A percentile compares a stretch with the other conserved stretches of the same genome.
These are phyloP conservation scores for Upupa epops DNA, from an alignment of 2,113 vertebrate species.

Conservation along the genomic window DNA sequence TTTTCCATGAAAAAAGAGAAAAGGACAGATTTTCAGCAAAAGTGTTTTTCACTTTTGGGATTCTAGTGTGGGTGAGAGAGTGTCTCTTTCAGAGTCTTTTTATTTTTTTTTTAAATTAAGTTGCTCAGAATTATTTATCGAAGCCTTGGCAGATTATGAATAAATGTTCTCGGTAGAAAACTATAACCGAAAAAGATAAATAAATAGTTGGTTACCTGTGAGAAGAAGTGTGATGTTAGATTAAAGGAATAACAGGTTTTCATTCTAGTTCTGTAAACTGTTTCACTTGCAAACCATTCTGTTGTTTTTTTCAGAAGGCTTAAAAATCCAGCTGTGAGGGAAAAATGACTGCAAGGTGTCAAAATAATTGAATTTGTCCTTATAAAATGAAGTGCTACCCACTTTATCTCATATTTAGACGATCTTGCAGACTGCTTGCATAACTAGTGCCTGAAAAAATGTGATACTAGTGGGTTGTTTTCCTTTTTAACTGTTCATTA, in stretches of 20 bases:
- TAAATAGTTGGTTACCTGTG: background rate
- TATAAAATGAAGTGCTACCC: conserved; percentile 33
- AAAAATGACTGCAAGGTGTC: conserved; percentile 51
- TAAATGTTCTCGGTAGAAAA: background rate
- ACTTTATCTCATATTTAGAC: conserved; percentile 59
- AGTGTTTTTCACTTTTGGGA: conserved; percentile 5
- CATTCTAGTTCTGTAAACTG: conserved; percentile 61
- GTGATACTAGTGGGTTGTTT: conserved; percentile 44
- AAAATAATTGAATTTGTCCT: conserved; percentile 60
- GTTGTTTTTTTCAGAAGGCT: conserved; percentile 17
- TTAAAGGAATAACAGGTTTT: conserved; percentile 15
- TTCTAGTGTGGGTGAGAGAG: conserved; percentile 24
- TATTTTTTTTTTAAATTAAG: background rate
- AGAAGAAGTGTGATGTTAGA: background rate
- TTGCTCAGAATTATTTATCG: conserved; percentile 26
- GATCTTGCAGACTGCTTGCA: conserved; percentile 56
- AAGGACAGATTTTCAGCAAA: background rate
- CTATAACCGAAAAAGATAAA: background rate
- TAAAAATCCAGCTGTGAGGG: conserved; percentile 62
- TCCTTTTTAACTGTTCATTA: conserved; percentile 70
- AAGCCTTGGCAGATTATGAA: background rate
- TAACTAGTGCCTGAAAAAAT: conserved; percentile 62
- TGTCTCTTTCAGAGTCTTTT: background rate
- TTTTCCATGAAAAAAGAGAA: background rate
- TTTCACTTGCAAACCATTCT: conserved; percentile 54